These are phyloP conservation scores for Raja brachyura DNA, from an alignment of 2,113 vertebrate genomes.

Conservation along the genomic window DNA sequence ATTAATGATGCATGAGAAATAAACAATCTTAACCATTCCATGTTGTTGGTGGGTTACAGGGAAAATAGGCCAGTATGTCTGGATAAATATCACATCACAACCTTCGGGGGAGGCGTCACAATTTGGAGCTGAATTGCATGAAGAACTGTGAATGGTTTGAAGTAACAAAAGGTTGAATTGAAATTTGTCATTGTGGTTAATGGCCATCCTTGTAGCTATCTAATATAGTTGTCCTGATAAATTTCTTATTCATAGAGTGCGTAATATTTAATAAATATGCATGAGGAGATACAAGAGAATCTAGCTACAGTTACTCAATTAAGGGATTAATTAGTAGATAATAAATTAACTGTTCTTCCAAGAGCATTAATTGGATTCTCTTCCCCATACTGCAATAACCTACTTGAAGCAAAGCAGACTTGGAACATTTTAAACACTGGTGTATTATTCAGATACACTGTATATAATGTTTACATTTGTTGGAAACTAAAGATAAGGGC, in stretches of 20 bases:
- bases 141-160: background rate
- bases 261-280: constrained; percentile 12
- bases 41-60: background rate
- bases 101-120: background rate
- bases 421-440: background rate
- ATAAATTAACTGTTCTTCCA: constrained; percentile 26
- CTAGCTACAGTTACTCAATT: constrained; percentile 16
- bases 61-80: background rate
- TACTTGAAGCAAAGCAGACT: background rate
- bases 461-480: constrained; percentile 20
- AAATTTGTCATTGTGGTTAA: constrained; percentile 21
- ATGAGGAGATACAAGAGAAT: constrained; percentile 14
- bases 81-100: background rate
- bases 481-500: background rate
- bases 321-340: constrained; percentile 27
- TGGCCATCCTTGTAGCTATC: background rate
- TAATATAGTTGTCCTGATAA: constrained; percentile 15
- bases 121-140: background rate
- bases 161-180: background rate
- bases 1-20: background rate
- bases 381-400: background rate
- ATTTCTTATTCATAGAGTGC: constrained; percentile 24
- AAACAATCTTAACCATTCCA: background rate
- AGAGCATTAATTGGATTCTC: constrained; percentile 5
- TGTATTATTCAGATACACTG: background rate